Evolutionary conservation across 1,140 invertebrate genomes (phyloP).

Genomic region (Araneus ventricosus): DNA sequence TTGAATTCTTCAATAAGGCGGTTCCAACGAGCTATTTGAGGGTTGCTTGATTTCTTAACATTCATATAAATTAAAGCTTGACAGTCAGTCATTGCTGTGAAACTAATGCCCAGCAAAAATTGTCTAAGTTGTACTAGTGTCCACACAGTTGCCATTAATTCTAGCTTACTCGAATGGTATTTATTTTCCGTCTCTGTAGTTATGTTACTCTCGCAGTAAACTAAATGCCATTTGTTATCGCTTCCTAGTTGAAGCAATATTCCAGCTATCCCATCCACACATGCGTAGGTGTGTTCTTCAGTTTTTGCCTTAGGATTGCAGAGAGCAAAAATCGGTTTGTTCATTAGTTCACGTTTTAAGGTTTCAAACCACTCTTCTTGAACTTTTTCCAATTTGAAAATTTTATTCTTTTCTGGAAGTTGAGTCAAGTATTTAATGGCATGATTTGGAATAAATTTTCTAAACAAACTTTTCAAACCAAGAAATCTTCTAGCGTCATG

Average conservation of each 20-base stretch:
- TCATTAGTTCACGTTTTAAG: background rate
- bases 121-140: background rate
- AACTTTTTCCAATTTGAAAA: too few relatives aligned
- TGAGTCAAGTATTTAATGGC: too few relatives aligned
- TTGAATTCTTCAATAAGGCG: background rate
- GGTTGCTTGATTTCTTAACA: background rate
- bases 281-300: too few relatives aligned
- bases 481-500: conserved; percentile 71
- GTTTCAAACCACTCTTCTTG: too few relatives aligned
- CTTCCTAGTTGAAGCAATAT: background rate
- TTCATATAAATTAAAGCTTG: too few relatives aligned
- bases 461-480: conserved; percentile 72
- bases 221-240: background rate
- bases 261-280: background rate
- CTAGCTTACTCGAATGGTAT: too few relatives aligned
- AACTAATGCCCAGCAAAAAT: too few relatives aligned
- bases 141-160: too few relatives aligned
- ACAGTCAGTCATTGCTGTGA: too few relatives aligned
- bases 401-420: too few relatives aligned
- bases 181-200: background rate
- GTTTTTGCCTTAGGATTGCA: too few relatives aligned
- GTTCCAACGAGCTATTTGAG: background rate
- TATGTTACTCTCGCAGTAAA: too few relatives aligned
- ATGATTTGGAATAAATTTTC: conserved; percentile 50
- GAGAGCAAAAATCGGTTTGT: background rate